Evolutionary conservation across 2,797 vertebrate species (phyloP).

Genomic region (Eulemur coronatus): DNA sequence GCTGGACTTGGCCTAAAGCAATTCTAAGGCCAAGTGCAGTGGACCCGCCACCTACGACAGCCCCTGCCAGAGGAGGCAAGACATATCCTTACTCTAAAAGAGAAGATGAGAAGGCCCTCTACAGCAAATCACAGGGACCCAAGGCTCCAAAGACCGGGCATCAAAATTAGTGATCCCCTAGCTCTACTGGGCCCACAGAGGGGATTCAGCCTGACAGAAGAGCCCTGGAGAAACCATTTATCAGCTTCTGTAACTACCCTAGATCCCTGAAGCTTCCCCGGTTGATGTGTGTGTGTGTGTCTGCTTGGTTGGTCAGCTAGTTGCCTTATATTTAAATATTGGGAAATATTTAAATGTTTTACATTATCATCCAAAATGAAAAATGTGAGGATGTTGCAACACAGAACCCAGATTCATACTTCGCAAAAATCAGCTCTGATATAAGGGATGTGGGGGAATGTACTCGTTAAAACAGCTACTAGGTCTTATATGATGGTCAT

Average conservation of each 20-base stretch:
- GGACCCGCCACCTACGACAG: neutral
- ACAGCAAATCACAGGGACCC: neutral
- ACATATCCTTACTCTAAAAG: neutral
- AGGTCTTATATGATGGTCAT: neutral
- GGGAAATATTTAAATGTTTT: neutral
- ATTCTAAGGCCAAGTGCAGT: neutral
- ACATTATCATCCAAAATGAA: neutral
- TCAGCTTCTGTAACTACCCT: neutral
- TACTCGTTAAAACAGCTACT: neutral
- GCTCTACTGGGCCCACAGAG: rapidly evolving
- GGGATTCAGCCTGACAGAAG: neutral
- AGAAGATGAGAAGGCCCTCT: neutral
- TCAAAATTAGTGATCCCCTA: neutral
- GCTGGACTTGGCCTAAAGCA: neutral
- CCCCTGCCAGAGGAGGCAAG: neutral
- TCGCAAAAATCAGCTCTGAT: neutral
- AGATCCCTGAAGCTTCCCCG: neutral
- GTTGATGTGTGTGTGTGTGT: neutral
- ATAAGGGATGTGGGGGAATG: rapidly evolving
- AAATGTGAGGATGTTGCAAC: neutral
- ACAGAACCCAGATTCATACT: neutral
- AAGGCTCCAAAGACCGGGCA: neutral
- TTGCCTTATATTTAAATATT: neutral
- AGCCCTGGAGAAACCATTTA: neutral
- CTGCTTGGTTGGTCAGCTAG: neutral